Percentiles rank a stretch among this genome's conserved stretches.
Evolutionary conservation across 2,888 invertebrate species (phyloP).

Genomic region (Plusia festucae): DNA sequence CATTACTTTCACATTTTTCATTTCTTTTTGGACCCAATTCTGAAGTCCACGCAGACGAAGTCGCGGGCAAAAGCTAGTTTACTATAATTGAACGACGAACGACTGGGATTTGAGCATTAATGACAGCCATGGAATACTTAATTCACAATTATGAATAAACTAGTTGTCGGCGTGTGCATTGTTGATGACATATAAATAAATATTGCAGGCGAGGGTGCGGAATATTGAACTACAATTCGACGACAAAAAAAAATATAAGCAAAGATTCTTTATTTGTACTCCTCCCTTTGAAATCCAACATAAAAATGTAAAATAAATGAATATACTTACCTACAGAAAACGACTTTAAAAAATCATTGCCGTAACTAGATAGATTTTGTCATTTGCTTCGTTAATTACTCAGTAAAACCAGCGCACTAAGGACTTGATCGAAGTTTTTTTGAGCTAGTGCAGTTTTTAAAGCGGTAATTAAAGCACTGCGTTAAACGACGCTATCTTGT

Average conservation of each 20-base stretch:
- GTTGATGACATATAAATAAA: slow-evolving; percentile 60
- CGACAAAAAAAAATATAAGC: slow-evolving; percentile 34
- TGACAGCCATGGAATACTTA: slow-evolving; percentile 23
- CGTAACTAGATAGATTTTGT: slow-evolving; percentile 16
- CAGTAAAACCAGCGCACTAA: slow-evolving; percentile 38
- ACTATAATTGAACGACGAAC: not conserved
- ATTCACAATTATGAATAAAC: slow-evolving; percentile 46
- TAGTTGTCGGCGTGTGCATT: slow-evolving; percentile 41
- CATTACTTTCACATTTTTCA: too few species aligned
- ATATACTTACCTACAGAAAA: not conserved
- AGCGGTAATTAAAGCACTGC: slow-evolving; percentile 32
- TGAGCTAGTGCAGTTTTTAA: slow-evolving; percentile 25
- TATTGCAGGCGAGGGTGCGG: slow-evolving; percentile 66
- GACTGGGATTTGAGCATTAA: slow-evolving; percentile 15
- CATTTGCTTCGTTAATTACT: slow-evolving; percentile 34
- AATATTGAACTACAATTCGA: slow-evolving; percentile 70
- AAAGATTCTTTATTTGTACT: too few species aligned
- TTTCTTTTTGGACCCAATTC: too few species aligned
- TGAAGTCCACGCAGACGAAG: too few species aligned
- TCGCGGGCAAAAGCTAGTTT: not conserved
- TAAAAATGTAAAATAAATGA: not conserved
- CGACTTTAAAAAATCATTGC: not conserved
- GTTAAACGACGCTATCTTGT: slow-evolving; percentile 24
- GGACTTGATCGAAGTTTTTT: slow-evolving; percentile 46
- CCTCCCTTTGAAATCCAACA: not conserved